Evolutionary conservation across 1,140 invertebrate genomes (phyloP).

Genomic region (Ceratosolen solmsi): DNA sequence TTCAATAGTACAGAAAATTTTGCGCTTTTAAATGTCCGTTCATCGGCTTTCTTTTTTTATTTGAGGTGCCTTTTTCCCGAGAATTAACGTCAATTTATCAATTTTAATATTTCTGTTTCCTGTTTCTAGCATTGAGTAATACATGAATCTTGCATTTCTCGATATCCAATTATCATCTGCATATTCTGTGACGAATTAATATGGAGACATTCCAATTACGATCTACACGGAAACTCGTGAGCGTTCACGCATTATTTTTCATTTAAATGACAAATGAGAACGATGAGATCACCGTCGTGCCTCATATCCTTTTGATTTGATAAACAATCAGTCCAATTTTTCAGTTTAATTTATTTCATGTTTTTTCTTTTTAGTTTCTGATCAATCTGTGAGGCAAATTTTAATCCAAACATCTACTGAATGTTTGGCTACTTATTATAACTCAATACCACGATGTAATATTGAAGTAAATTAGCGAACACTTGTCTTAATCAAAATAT

Average conservation of each 20-base stretch:
- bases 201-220: slow-evolving; percentile 56
- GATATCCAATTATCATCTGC: slow-evolving; percentile 62
- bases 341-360: no score
- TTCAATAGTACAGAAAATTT: not conserved
- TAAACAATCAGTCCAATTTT: no score
- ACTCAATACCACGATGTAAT: no score
- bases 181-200: slow-evolving; percentile 57
- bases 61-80: not conserved
- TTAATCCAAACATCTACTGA: no score
- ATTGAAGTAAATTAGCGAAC: no score
- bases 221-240: not conserved
- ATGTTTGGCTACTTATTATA: no score
- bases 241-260: slow-evolving; percentile 37
- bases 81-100: slow-evolving; percentile 35
- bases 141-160: slow-evolving; percentile 53
- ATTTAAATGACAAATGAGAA: slow-evolving; percentile 49
- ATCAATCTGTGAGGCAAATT: no score
- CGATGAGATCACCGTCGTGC: slow-evolving; percentile 13
- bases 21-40: slow-evolving; percentile 22
- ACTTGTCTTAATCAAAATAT: no score
- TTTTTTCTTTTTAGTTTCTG: no score
- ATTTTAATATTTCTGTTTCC: slow-evolving; percentile 19
- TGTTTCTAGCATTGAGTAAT: not conserved
- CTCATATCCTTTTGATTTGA: not conserved
- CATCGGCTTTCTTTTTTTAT: slow-evolving; percentile 9